phyloP scores from a whole-genome alignment of 2,888 invertebrate genomes.

The Adineta ricciae region DNA sequence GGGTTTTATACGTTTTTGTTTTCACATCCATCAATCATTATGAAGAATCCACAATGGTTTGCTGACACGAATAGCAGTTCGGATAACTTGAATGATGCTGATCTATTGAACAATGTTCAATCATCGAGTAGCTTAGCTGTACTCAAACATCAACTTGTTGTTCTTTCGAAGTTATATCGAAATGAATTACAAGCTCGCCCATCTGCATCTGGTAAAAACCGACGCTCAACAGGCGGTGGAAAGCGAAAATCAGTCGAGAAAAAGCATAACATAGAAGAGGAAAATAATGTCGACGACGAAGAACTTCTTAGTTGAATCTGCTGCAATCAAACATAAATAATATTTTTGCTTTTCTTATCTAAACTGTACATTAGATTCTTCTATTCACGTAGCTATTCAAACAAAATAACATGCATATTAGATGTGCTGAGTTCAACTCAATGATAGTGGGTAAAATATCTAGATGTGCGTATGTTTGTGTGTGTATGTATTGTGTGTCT shows the following conservation, averaged over 20 bases:
- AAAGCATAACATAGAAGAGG: not conserved
- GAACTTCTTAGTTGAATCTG: not conserved
- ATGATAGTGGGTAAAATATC: too few species aligned
- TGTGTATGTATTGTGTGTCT: not conserved
- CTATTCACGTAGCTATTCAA: not conserved
- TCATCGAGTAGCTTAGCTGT: not conserved
- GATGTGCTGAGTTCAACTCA: not conserved
- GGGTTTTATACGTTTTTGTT: not conserved
- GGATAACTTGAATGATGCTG: not conserved
- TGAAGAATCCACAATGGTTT: slow-evolving; percentile 11
- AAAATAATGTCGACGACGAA: not conserved
- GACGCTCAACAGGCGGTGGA: not conserved
- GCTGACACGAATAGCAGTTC: not conserved
- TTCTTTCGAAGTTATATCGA: not conserved
- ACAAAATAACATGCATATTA: not conserved
- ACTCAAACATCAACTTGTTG: not conserved
- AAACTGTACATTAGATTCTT: not conserved
- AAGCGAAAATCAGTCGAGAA: not conserved
- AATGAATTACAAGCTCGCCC: not conserved
- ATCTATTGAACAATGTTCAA: not conserved
- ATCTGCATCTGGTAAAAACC: not conserved
- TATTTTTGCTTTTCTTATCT: not conserved
- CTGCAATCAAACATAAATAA: not conserved
- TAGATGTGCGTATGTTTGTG: too few species aligned
- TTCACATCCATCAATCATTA: not conserved